Evolutionary conservation across 2,888 invertebrate species (phyloP).

Genomic region (Polyommatus icarus): DNA sequence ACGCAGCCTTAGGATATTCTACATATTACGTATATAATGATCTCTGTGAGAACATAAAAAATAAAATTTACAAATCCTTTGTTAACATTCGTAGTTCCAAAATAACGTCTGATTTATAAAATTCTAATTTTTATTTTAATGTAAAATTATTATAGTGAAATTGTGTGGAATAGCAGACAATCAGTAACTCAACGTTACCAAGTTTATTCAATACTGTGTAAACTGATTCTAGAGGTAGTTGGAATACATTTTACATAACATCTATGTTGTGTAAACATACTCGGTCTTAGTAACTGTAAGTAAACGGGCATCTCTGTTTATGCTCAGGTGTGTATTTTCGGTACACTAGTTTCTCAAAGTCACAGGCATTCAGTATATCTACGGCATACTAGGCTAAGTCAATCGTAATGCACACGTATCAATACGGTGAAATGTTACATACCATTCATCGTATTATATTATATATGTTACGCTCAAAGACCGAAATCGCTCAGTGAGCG

Average conservation of each 20-base stretch:
- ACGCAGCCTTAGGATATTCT: too few species aligned
- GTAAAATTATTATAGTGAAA: too few species aligned
- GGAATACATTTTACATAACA: constrained; percentile 12
- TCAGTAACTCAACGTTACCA: background rate
- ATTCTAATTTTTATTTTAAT: too few species aligned
- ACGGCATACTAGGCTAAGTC: constrained; percentile 5
- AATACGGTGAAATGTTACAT: too few species aligned
- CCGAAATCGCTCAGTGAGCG: too few species aligned
- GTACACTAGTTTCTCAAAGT: background rate
- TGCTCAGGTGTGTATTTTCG: background rate
- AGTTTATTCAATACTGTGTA: background rate
- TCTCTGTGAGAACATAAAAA: background rate
- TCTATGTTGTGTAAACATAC: background rate
- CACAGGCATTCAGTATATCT: background rate
- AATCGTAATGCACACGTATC: background rate
- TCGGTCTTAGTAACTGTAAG: background rate
- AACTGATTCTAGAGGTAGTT: constrained; percentile 6
- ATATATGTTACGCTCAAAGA: too few species aligned
- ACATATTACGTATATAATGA: background rate
- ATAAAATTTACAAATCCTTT: background rate
- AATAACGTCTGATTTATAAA: background rate
- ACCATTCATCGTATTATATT: too few species aligned
- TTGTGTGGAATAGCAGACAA: background rate
- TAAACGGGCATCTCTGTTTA: background rate
- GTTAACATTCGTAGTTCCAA: background rate